Conservation (phyloP, 2,797 vertebrate genomes). For the Chrosomus eos region DNA sequence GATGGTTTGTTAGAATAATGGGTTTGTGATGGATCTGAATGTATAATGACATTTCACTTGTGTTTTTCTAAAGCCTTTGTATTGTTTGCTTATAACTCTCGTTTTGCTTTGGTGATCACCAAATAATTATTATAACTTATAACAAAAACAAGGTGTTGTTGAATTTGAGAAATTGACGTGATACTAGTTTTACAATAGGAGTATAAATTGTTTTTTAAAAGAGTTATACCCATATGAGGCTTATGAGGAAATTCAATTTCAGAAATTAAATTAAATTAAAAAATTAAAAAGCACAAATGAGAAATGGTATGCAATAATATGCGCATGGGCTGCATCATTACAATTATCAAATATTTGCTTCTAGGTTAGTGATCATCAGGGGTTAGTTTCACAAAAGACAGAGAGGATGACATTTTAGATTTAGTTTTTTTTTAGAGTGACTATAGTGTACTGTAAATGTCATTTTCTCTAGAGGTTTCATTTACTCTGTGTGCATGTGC, state of each 20-base stretch:
- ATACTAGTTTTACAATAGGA: not conserved
- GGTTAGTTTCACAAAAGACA: conserved; percentile 1
- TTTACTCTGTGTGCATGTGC: not conserved
- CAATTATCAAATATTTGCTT: not conserved
- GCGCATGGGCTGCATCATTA: not conserved
- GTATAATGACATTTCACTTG: not conserved
- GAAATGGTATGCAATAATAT: conserved; percentile 1
- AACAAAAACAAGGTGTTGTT: not conserved
- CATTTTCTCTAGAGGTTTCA: not conserved
- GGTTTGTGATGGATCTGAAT: not conserved
- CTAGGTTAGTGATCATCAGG: not conserved
- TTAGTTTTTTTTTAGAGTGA: not conserved
- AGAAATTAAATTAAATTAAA: too few species aligned
- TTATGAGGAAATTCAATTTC: not conserved
- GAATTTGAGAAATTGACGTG: not conserved
- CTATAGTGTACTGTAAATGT: not conserved
- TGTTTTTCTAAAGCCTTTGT: not conserved
- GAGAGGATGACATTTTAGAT: not conserved
- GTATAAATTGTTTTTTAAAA: not conserved
- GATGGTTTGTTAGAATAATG: not conserved
- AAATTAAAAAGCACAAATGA: not conserved
- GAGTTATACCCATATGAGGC: not conserved
- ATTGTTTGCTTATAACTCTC: not conserved
- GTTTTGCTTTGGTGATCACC: not conserved
- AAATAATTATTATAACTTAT: not conserved